Evolutionary conservation across 2,797 vertebrate genomes (phyloP).

Genomic region (Otus scops): DNA sequence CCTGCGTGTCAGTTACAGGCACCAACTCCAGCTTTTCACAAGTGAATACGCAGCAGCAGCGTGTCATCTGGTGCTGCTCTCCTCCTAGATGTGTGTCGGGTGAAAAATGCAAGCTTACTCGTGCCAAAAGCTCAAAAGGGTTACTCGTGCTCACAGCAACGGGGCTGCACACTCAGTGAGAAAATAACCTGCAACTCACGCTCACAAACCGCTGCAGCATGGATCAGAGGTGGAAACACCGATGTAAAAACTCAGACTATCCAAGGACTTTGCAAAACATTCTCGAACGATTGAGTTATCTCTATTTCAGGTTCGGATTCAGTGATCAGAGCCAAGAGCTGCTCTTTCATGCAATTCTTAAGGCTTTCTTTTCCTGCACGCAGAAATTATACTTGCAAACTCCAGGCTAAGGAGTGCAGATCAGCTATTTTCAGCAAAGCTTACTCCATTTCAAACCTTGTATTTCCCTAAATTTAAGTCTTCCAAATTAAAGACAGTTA

Average conservation of each 20-base stretch:
- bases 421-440: not conserved
- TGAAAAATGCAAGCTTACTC: not conserved
- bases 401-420: not conserved
- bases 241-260: not conserved
- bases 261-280: not conserved
- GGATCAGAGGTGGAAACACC: not conserved
- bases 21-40: not conserved
- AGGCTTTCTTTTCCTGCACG: not conserved
- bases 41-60: not conserved
- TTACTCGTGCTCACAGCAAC: not conserved
- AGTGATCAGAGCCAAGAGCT: not conserved
- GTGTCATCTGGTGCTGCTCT: not conserved
- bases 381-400: not conserved
- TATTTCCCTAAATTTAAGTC: not conserved
- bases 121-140: not conserved
- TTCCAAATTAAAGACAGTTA: not conserved
- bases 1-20: not conserved
- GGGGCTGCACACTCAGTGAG: not conserved
- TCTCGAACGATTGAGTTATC: not conserved
- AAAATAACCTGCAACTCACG: not conserved
- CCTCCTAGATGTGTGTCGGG: fast-evolving
- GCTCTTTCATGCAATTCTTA: not conserved
- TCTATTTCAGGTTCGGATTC: fast-evolving
- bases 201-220: fast-evolving
- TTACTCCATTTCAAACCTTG: not conserved